These are phyloP conservation scores for Prionailurus bengalensis DNA, from an alignment of 2,113 vertebrate species.

Conservation along the genomic window DNA sequence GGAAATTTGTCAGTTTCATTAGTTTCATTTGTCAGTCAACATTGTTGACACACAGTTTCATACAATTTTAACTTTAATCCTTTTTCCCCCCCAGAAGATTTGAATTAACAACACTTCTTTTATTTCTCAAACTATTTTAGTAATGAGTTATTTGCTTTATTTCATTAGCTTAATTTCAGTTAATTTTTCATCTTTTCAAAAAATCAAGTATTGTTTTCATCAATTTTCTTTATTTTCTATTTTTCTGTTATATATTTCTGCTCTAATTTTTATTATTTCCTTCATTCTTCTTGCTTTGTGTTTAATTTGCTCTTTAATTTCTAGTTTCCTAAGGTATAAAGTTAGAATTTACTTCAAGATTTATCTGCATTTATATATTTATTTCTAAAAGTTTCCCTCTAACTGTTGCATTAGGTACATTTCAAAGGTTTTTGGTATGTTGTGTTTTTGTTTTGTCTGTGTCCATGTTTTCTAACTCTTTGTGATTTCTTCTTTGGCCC, in stretches of 20 bases:
- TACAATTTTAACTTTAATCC: not conserved
- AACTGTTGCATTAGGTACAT: not conserved
- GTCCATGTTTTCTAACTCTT: not conserved
- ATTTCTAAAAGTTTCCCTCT: not conserved
- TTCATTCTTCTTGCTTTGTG: not conserved
- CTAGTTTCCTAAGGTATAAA: not conserved
- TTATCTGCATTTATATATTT: not conserved
- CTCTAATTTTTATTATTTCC: not conserved
- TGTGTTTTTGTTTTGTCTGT: not conserved
- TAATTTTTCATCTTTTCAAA: not conserved
- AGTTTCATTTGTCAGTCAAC: no score
- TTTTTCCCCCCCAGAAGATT: not conserved
- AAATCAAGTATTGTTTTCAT: not conserved
- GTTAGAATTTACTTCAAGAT: not conserved
- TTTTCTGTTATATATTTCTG: not conserved
- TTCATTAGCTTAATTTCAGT: not conserved
- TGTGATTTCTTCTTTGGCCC: not conserved
- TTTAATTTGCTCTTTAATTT: not conserved
- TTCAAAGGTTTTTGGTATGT: not conserved
- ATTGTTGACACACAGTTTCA: not conserved
- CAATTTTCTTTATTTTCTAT: not conserved
- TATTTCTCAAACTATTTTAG: not conserved
- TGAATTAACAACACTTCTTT: not conserved
- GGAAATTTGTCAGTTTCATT: not conserved
- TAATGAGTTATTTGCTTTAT: not conserved